These are phyloP conservation scores for Conistra vaccinii DNA, from an alignment of 2,888 invertebrate genomes.

Conservation along the genomic window DNA sequence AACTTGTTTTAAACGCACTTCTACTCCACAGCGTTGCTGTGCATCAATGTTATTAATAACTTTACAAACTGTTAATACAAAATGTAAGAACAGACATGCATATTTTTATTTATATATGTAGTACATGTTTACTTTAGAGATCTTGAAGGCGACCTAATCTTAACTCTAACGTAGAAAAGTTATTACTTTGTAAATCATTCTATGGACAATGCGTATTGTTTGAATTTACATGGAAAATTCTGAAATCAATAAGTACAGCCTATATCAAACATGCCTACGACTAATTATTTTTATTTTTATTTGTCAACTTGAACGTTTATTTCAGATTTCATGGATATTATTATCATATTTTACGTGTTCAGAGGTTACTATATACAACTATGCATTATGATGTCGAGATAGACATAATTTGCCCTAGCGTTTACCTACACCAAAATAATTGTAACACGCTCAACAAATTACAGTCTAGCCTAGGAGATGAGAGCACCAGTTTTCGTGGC, in stretches of 20 bases:
- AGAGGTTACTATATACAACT: background rate
- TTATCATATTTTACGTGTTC: background rate
- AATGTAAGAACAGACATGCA: conserved; percentile 4
- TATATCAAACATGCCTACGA: background rate
- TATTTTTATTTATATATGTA: conserved; percentile 2
- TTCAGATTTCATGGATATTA: background rate
- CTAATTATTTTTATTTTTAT: conserved; percentile 10
- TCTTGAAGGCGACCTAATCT: conserved; percentile 6
- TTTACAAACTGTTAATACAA: conserved; percentile 22
- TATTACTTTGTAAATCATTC: conserved; percentile 21
- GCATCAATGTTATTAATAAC: conserved; percentile 25
- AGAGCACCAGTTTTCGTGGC: conserved; percentile 7
- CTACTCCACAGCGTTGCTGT: background rate
- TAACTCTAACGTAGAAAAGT: background rate
- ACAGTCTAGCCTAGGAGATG: background rate
- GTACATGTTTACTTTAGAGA: background rate
- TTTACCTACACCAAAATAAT: background rate
- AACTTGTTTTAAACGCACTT: conserved; percentile 45
- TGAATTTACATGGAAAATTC: conserved; percentile 36
- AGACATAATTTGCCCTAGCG: too few species aligned
- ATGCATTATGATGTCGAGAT: background rate
- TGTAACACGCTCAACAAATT: background rate
- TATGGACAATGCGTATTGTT: conserved; percentile 38
- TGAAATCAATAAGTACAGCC: conserved; percentile 9
- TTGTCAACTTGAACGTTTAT: background rate